A percentile compares a stretch with the other conserved stretches of the same genome.
Conservation (phyloP, 2,113 vertebrate species). For the Anguilla japonica region DNA sequence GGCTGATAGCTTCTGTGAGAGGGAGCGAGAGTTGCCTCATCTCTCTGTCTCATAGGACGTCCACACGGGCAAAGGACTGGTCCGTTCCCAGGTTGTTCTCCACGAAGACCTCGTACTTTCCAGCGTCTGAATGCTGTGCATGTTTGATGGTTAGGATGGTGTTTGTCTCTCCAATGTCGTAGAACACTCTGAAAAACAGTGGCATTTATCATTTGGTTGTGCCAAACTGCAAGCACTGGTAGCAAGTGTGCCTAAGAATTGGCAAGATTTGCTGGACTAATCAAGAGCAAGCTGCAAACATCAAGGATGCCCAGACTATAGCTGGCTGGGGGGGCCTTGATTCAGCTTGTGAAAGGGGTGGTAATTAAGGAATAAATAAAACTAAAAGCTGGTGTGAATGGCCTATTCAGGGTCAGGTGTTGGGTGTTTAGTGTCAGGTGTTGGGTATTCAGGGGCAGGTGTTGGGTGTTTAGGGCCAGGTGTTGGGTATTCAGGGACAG, state of each 20-base stretch:
- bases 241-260: neutral
- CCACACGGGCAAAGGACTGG: conserved; percentile 62
- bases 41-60: conserved; percentile 55
- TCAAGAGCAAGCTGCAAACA: too few species aligned
- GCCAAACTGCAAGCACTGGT: neutral
- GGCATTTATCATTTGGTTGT: neutral
- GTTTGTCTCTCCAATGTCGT: conserved; percentile 55
- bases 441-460: too few species aligned
- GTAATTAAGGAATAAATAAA: too few species aligned
- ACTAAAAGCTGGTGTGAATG: too few species aligned
- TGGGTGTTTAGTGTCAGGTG: too few species aligned
- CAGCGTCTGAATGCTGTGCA: conserved; percentile 50
- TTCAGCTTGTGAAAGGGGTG: too few species aligned
- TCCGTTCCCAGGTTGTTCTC: conserved; percentile 66
- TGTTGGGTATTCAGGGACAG: too few species aligned
- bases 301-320: too few species aligned
- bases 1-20: neutral
- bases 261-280: too few species aligned
- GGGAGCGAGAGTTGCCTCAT: neutral
- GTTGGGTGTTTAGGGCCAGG: too few species aligned
- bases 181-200: conserved; percentile 58
- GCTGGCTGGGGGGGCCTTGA: too few species aligned
- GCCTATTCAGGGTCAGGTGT: too few species aligned
- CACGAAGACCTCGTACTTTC: conserved; percentile 66
- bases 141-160: conserved; percentile 64